phyloP scores from a whole-genome alignment of 2,888 invertebrate genomes.

The Morinoia aosen region DNA sequence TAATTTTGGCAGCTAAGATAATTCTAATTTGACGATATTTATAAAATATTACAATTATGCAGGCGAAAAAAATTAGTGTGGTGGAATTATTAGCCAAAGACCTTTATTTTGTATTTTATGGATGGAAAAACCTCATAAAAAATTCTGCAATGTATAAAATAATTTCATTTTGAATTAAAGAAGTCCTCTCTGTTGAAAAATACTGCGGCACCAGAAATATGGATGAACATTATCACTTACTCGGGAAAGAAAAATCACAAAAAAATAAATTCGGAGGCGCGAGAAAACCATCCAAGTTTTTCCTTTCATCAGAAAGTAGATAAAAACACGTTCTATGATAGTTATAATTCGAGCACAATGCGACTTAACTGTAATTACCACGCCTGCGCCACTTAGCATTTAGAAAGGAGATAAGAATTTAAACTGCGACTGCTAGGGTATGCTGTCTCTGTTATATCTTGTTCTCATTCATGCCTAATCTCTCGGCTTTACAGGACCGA shows the following conservation, averaged over 20 bases:
- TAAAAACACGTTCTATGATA: background rate
- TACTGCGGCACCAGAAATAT: background rate
- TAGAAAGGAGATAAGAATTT: background rate
- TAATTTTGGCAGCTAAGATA: too few relatives aligned
- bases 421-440: background rate
- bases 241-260: too few relatives aligned
- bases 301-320: background rate
- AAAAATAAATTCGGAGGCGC: background rate
- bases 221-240: background rate
- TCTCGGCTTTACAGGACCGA: background rate
- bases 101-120: too few relatives aligned
- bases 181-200: too few relatives aligned
- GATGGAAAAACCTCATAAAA: too few relatives aligned
- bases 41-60: too few relatives aligned
- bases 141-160: too few relatives aligned
- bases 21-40: too few relatives aligned
- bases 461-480: background rate
- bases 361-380: background rate
- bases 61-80: too few relatives aligned
- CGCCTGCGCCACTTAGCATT: background rate
- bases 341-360: background rate
- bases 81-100: too few relatives aligned
- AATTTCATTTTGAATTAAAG: too few relatives aligned
- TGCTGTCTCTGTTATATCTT: background rate
- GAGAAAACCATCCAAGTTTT: background rate